Conservation (phyloP, 2,113 vertebrate species). For the Galemys pyrenaicus region DNA sequence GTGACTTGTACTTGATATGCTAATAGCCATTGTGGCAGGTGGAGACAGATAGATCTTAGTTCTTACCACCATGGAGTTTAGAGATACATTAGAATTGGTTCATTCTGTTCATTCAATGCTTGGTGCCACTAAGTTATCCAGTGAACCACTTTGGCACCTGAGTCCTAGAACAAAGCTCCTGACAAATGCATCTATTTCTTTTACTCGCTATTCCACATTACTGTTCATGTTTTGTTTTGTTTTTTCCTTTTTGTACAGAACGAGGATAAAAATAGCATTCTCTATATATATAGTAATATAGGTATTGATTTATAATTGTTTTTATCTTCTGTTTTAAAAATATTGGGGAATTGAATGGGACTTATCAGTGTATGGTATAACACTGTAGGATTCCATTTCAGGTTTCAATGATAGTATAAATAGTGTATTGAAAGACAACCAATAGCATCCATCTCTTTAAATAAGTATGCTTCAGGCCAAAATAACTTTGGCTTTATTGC, state of each 20-base stretch:
- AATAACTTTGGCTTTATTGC: constrained; percentile 74
- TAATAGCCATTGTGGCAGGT: neutral
- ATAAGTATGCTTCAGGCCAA: constrained; percentile 68
- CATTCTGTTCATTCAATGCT: neutral
- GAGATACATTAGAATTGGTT: neutral
- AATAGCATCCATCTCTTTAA: constrained; percentile 71
- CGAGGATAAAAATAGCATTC: neutral
- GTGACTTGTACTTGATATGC: neutral
- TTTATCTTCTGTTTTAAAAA: constrained; percentile 25
- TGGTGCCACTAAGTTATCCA: neutral
- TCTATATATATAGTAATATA: neutral
- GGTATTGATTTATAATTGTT: neutral
- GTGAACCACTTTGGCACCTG: neutral
- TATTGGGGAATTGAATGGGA: neutral
- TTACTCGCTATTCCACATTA: neutral
- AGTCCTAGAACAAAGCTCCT: neutral
- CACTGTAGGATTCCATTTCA: constrained; percentile 35
- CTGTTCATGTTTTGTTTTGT: neutral
- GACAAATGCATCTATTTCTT: neutral
- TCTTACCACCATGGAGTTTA: neutral
- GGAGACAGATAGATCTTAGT: neutral
- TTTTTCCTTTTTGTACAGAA: neutral
- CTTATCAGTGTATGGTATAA: neutral
- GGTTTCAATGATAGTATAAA: constrained; percentile 56
- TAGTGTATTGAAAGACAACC: constrained; percentile 56